Base-by-base conservation (phyloP, 2,888 invertebrate species). In the Creontiades dilutus region DNA sequence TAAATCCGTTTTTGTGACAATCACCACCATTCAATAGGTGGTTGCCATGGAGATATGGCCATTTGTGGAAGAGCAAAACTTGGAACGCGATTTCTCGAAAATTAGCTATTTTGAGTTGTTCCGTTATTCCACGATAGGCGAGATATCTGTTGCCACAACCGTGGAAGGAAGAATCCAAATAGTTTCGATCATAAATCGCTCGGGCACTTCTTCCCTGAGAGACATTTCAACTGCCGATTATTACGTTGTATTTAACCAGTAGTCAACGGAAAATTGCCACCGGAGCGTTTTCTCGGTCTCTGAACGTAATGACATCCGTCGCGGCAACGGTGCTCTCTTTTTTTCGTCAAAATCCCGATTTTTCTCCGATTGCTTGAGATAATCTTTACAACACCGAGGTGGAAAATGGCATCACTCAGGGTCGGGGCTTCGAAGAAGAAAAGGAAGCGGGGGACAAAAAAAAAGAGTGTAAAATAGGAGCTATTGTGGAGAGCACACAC, bases 331-430 rank as follows among this genome's bases (percentile, higher is more conserved):
- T 46, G 14, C 46, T 46, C 27, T 76, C 16, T 75, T 75, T 27
- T 76, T 78, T 75, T 13, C 28, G 2, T n/a, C 16, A 14, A 46
- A 78, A 46, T 78, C n/a, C 37, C 37, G 78, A 78, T 78, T 78
- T 78, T 47, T 78, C 78, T 78, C 16, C 78, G 37, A 78, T 78
- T 78, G 78, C 78, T 78, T 78, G 57, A 61, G 75, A 61, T 52
- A 88, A 88, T 88, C 88, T 55, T 55, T 88, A 78, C 48, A 88
- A 76, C 88, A 78, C 27, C 78, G 88, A 76, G 88, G 78, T 88
- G 88, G 88, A 88, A 88, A 88, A 88, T 88, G 88, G 88, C 88
- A 78, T 88, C 88, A 88, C 88, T 88, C 88, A 88, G 78, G 23
- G 86, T 13, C 13, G 76, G n/a, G n/a, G 47, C 75, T 16, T 27